Evolutionary conservation across 2,797 vertebrate species (phyloP).

Genomic region (Sebastes baramenuke): DNA sequence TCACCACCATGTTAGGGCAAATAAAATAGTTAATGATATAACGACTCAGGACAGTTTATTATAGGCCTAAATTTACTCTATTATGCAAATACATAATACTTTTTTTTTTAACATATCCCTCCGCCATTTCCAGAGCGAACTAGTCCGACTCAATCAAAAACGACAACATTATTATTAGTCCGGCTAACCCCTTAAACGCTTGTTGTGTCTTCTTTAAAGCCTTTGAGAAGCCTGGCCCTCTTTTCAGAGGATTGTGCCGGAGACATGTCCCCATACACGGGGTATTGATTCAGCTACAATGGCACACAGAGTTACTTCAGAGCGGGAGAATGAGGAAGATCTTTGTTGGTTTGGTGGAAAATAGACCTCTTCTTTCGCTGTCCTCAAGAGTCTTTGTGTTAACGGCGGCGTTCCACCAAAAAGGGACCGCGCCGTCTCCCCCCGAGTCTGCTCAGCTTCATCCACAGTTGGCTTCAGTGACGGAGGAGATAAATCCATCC

Average conservation of each 20-base stretch:
- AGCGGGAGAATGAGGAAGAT: constrained; percentile 45
- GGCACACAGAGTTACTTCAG: constrained; percentile 29
- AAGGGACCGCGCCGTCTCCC: neutral
- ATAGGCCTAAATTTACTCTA: neutral
- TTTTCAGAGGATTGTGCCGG: constrained; percentile 34
- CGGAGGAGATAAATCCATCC: neutral
- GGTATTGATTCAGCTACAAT: constrained; percentile 42
- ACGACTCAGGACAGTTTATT: neutral
- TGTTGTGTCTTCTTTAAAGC: neutral
- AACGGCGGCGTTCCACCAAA: neutral
- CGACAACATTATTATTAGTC: constrained; percentile 5
- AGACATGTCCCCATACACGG: constrained; percentile 31
- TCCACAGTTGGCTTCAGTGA: neutral
- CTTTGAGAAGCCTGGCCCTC: constrained; percentile 2
- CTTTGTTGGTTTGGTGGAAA: constrained; percentile 11
- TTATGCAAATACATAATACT: neutral
- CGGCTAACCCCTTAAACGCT: neutral
- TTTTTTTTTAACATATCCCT: neutral
- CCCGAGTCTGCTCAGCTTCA: neutral
- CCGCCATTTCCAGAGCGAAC: neutral
- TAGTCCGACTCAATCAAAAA: neutral
- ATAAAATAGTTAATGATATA: neutral
- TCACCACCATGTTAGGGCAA: neutral
- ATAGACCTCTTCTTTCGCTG: neutral
- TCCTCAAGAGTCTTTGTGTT: constrained; percentile 3